A percentile compares a stretch with the other conserved stretches of the same genome.
phyloP scores from a whole-genome alignment of 1,140 invertebrate genomes.

The Platorchestia sp. region DNA sequence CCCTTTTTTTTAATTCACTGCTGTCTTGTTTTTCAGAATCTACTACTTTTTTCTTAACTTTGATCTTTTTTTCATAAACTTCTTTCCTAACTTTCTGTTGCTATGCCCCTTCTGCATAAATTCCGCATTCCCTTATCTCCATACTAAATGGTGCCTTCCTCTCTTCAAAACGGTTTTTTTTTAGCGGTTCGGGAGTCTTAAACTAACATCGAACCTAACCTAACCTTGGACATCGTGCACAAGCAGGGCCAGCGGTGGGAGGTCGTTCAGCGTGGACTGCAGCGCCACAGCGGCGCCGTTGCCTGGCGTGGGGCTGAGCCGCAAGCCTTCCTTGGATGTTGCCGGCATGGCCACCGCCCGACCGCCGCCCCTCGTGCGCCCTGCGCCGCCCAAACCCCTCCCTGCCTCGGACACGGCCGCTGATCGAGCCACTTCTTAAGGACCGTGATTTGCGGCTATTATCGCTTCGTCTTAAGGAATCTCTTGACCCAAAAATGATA shows the following conservation, averaged over 20 bases:
- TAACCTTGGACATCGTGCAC: too few relatives aligned
- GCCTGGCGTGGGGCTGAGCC: not conserved
- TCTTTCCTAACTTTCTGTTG: too few relatives aligned
- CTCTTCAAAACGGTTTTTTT: too few relatives aligned
- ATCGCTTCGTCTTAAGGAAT: not conserved
- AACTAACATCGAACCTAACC: too few relatives aligned
- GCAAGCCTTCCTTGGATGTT: slow-evolving; percentile 25
- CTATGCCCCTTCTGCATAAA: too few relatives aligned
- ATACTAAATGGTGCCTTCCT: too few relatives aligned
- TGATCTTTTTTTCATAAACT: too few relatives aligned
- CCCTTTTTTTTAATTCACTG: too few relatives aligned
- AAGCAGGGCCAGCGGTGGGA: not conserved
- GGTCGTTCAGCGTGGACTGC: slow-evolving; percentile 37
- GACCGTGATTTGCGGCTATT: not conserved
- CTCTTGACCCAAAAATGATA: not conserved
- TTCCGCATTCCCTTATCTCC: too few relatives aligned
- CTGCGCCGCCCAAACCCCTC: not conserved
- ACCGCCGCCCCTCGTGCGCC: not conserved
- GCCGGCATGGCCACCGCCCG: not conserved
- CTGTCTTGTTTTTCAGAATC: too few relatives aligned
- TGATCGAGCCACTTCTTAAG: not conserved
- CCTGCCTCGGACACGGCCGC: not conserved
- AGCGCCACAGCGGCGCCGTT: not conserved
- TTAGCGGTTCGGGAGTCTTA: too few relatives aligned
- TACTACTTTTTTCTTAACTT: too few relatives aligned